Conservation (phyloP, 1,140 invertebrate genomes). For the Drosophila truncata region DNA sequence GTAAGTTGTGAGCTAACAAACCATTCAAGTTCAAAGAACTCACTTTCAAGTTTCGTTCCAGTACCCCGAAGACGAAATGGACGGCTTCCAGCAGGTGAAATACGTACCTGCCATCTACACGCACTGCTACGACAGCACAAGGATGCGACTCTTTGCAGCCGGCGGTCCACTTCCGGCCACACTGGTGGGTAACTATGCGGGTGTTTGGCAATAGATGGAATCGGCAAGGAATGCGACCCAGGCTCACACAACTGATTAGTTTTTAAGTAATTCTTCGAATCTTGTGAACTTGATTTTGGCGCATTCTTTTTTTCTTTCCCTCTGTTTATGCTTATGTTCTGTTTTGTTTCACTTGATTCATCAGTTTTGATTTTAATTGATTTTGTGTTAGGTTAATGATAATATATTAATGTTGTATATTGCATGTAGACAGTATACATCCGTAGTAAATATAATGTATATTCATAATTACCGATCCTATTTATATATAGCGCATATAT, state of each 20-base stretch:
- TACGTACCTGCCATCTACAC: constrained; percentile 98
- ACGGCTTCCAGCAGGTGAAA: constrained; percentile 93
- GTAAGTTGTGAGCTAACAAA: constrained; percentile 86
- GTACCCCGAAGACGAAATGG: constrained; percentile 94
- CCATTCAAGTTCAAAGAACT: too few species aligned
- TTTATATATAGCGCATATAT: constrained; percentile 67
- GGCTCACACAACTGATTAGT: constrained; percentile 67
- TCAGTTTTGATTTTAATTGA: constrained; percentile 33
- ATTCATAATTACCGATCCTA: constrained; percentile 69
- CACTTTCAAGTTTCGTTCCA: constrained; percentile 65
- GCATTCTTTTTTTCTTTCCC: background rate
- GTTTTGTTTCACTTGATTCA: constrained; percentile 28
- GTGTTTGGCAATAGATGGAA: constrained; percentile 87
- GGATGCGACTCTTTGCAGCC: constrained; percentile 96
- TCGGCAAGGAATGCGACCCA: constrained; percentile 28
- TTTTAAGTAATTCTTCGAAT: constrained; percentile 40
- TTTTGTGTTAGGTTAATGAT: constrained; percentile 44
- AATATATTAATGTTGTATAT: constrained; percentile 35
- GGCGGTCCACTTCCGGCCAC: constrained; percentile 96
- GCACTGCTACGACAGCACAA: constrained; percentile 96
- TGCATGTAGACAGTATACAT: constrained; percentile 28
- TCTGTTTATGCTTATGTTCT: constrained; percentile 9
- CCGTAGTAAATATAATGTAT: constrained; percentile 57
- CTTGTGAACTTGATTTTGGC: constrained; percentile 34
- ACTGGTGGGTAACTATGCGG: constrained; percentile 93